These are phyloP conservation scores for Coilia nasus DNA, from an alignment of 2,797 vertebrate genomes.

Conservation along the genomic window DNA sequence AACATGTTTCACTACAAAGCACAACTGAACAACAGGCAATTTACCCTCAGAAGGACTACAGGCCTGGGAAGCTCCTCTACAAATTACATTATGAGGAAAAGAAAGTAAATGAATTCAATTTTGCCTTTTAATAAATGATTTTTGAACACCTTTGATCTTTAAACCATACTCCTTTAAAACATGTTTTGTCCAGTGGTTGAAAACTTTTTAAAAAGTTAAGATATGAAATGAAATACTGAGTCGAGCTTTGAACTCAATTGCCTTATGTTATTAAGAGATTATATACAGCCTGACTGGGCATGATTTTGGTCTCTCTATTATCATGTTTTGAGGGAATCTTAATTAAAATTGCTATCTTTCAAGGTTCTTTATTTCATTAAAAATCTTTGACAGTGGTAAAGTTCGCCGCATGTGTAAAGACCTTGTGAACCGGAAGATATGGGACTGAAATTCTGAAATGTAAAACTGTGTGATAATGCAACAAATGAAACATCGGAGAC, in stretches of 20 bases:
- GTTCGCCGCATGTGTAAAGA: background rate
- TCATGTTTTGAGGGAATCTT: conserved; percentile 13
- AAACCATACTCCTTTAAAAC: background rate
- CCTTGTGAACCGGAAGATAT: background rate
- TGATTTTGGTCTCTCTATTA: background rate
- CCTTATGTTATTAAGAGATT: background rate
- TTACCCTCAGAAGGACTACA: conserved; percentile 36
- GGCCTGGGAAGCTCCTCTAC: background rate
- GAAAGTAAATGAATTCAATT: conserved; percentile 36
- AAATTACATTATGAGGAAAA: background rate
- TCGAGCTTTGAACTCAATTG: background rate
- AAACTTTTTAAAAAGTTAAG: background rate
- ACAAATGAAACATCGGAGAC: conserved; percentile 44
- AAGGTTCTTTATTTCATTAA: background rate
- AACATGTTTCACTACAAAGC: conserved; percentile 38
- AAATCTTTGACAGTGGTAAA: background rate
- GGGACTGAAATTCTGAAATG: conserved; percentile 30
- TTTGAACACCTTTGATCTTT: background rate
- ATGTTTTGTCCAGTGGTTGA: background rate
- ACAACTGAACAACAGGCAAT: conserved; percentile 40
- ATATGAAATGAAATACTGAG: background rate
- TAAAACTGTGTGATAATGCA: conserved; percentile 46
- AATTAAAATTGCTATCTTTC: conserved; percentile 29
- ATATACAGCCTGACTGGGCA: background rate
- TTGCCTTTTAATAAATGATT: background rate